phyloP scores from a whole-genome alignment of 2,797 vertebrate species.

The Hippopotamyrus pictus region DNA sequence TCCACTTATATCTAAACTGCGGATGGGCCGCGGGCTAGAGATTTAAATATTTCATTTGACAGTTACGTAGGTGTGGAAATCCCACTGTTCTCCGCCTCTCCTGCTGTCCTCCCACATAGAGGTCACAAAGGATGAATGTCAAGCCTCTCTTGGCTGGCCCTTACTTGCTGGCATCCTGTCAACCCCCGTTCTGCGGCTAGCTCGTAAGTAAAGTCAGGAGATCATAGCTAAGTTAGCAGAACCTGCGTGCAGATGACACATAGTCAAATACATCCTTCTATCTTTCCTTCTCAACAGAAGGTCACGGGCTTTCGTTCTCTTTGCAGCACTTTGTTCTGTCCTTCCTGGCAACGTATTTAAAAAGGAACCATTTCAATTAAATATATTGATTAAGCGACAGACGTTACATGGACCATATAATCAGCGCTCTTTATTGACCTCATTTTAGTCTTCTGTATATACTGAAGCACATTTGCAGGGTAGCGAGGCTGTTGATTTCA shows the following conservation, averaged over 20 bases:
- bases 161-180: background rate
- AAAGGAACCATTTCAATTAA: background rate
- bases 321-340: background rate
- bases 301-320: background rate
- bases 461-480: background rate
- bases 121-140: background rate
- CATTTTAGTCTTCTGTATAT: background rate
- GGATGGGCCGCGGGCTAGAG: background rate
- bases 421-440: background rate
- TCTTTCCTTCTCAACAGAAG: background rate
- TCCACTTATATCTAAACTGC: background rate
- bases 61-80: background rate
- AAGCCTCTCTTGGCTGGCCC: background rate
- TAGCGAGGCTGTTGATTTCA: background rate
- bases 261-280: background rate
- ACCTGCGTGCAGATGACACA: background rate
- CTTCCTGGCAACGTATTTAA: background rate
- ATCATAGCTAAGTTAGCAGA: background rate
- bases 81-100: background rate
- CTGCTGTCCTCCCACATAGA: background rate
- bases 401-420: background rate
- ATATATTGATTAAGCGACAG: background rate
- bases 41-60: conserved; percentile 15
- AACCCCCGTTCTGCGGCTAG: background rate
- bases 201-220: background rate